These are phyloP conservation scores for Bombus pyrosoma DNA, from an alignment of 1,140 invertebrate species.

Conservation along the genomic window DNA sequence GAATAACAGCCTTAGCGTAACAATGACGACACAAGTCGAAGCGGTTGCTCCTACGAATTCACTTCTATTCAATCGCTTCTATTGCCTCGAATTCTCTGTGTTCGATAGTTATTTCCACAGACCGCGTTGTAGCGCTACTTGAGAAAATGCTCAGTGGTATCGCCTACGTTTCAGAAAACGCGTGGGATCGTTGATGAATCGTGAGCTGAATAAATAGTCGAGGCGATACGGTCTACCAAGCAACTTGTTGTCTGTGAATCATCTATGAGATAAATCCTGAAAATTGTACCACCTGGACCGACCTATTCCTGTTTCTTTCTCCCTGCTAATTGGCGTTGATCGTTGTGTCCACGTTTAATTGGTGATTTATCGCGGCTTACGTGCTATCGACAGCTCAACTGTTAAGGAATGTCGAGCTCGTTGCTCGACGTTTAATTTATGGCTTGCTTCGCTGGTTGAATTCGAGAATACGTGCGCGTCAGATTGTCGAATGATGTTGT, in stretches of 20 bases:
- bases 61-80: too few species aligned
- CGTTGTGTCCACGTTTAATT: not conserved
- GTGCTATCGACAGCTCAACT: not conserved
- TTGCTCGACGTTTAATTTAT: not conserved
- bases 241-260: not conserved
- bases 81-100: not conserved
- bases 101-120: not conserved
- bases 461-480: not conserved
- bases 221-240: not conserved
- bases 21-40: constrained; percentile 1
- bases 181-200: constrained; percentile 20
- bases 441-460: not conserved
- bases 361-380: not conserved
- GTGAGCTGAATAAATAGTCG: not conserved
- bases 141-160: not conserved
- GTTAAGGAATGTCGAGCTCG: not conserved
- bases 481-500: not conserved
- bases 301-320: not conserved
- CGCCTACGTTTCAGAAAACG: constrained; percentile 13
- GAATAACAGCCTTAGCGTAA: not conserved
- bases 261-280: constrained; percentile 1
- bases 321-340: not conserved
- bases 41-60: constrained; percentile 3
- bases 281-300: not conserved
- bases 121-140: too few species aligned